phyloP scores from a whole-genome alignment of 2,113 vertebrate genomes.

The Irena cyanogastra region DNA sequence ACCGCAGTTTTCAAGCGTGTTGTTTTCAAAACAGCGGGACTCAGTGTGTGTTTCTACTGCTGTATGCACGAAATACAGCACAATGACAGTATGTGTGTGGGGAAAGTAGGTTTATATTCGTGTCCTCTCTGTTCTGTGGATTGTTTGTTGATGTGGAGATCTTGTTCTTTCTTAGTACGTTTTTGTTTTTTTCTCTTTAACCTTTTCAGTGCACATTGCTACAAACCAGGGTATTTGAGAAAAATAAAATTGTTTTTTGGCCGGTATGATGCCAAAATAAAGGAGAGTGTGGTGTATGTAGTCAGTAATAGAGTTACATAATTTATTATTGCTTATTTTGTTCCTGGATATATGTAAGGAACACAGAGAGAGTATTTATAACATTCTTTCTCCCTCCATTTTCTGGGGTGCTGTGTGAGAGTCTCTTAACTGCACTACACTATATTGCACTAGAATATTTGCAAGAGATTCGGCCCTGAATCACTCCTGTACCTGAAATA shows the following conservation, averaged over 20 bases:
- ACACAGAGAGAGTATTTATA: slow-evolving; percentile 35
- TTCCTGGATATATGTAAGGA: slow-evolving; percentile 20
- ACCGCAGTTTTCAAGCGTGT: neutral
- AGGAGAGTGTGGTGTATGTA: neutral
- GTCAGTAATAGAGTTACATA: slow-evolving; percentile 49
- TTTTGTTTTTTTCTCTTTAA: neutral
- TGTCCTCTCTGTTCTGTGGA: neutral
- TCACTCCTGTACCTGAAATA: neutral
- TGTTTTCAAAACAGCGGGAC: neutral
- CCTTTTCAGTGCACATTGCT: neutral
- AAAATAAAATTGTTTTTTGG: neutral
- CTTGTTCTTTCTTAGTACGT: neutral
- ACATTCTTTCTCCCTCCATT: neutral
- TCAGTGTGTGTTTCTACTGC: neutral
- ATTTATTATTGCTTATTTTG: slow-evolving; percentile 28
- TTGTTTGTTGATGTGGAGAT: neutral
- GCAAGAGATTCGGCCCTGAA: neutral
- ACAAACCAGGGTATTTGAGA: neutral
- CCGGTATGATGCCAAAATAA: neutral
- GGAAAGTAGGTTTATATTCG: neutral
- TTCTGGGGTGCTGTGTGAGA: neutral
- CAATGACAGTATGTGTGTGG: neutral
- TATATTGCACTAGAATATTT: neutral
- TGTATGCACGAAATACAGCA: neutral
- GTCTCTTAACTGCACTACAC: neutral